phyloP scores from a whole-genome alignment of 2,888 invertebrate species.

The Mellilla xanthometata region DNA sequence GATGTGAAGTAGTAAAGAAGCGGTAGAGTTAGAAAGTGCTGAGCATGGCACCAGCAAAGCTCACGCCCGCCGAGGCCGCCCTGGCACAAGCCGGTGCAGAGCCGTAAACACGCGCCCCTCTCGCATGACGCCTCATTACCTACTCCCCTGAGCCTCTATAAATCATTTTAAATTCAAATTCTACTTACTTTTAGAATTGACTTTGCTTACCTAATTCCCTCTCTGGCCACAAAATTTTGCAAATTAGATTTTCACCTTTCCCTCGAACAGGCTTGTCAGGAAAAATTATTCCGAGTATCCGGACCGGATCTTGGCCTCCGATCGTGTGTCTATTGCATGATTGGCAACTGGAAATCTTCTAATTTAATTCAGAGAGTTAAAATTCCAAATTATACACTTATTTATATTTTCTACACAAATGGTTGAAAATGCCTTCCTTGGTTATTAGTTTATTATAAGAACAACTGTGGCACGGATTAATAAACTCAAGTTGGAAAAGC shows the following conservation, averaged over 20 bases:
- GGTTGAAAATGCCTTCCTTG: too few relatives aligned
- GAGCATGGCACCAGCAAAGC: too few relatives aligned
- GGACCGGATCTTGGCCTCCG: slow-evolving; percentile 51
- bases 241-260: slow-evolving; percentile 75
- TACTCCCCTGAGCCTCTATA: slow-evolving; percentile 77
- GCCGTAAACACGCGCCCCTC: slow-evolving; percentile 76
- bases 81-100: too few relatives aligned
- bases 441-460: too few relatives aligned
- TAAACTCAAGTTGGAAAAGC: background rate
- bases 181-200: slow-evolving; percentile 79
- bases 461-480: background rate
- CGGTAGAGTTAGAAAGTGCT: too few relatives aligned
- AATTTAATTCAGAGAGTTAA: too few relatives aligned
- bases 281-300: slow-evolving; percentile 63
- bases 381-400: slow-evolving; percentile 20
- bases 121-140: slow-evolving; percentile 81
- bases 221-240: slow-evolving; percentile 70
- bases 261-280: slow-evolving; percentile 49
- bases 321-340: slow-evolving; percentile 48
- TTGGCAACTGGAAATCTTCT: slow-evolving; percentile 40
- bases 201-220: slow-evolving; percentile 77
- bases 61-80: slow-evolving; percentile 43
- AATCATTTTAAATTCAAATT: slow-evolving; percentile 83
- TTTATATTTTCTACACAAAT: slow-evolving; percentile 32
- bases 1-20: background rate